Evolutionary conservation across 2,888 invertebrate genomes (phyloP).

Genomic region (Morpho helenor): DNA sequence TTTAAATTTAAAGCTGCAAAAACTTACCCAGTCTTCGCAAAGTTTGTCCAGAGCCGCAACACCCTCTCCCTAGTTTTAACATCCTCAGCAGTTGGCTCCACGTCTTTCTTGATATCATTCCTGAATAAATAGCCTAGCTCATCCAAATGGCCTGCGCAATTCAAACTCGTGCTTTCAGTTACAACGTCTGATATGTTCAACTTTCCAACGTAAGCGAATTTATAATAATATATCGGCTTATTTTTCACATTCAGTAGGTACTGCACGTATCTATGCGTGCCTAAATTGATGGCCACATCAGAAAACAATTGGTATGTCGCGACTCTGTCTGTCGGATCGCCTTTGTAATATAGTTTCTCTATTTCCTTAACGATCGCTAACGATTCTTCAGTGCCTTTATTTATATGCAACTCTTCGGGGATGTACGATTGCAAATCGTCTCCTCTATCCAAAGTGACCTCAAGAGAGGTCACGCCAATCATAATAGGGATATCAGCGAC

Average conservation of each 20-base stretch:
- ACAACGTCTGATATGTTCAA: slow-evolving; percentile 47
- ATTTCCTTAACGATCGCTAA: slow-evolving; percentile 48
- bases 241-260: slow-evolving; percentile 54
- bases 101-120: slow-evolving; percentile 48
- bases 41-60: slow-evolving; percentile 68
- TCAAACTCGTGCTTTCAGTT: slow-evolving; percentile 34
- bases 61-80: slow-evolving; percentile 62
- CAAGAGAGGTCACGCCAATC: slow-evolving; percentile 56
- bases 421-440: slow-evolving; percentile 57
- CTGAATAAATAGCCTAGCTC: slow-evolving; percentile 64
- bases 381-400: slow-evolving; percentile 47
- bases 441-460: slow-evolving; percentile 41
- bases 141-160: slow-evolving; percentile 54
- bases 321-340: slow-evolving; percentile 35
- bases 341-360: slow-evolving; percentile 55
- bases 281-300: slow-evolving; percentile 49
- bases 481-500: slow-evolving; percentile 57
- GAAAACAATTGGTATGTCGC: slow-evolving; percentile 56
- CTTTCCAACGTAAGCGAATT: slow-evolving; percentile 63
- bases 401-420: slow-evolving; percentile 51
- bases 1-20: too few species aligned
- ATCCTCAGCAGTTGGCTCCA: slow-evolving; percentile 51
- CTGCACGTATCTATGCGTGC: slow-evolving; percentile 55
- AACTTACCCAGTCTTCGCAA: slow-evolving; percentile 69
- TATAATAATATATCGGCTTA: slow-evolving; percentile 61